Evolutionary conservation across 2,888 invertebrate genomes (phyloP).

Genomic region (Nemotelus pantherinus): DNA sequence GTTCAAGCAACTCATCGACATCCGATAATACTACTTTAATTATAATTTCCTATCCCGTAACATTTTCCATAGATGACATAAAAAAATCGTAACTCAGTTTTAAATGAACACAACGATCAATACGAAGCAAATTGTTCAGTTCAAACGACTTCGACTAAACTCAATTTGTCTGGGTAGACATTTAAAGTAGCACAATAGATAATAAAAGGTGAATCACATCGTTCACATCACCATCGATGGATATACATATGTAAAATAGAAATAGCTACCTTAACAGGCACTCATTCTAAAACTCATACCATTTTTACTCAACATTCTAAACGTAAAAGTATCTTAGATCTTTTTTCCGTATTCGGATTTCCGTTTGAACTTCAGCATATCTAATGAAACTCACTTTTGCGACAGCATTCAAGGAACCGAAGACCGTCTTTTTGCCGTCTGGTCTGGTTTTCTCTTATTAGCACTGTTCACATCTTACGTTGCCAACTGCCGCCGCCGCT

Average conservation of each 20-base stretch:
- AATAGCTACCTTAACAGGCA: no score
- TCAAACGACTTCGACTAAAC: constrained; percentile 31
- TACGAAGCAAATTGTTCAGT: neutral
- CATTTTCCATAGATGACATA: neutral
- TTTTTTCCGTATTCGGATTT: neutral
- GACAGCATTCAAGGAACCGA: neutral
- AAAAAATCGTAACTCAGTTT: constrained; percentile 20
- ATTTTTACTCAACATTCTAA: no score
- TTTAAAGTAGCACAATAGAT: no score
- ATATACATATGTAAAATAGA: no score
- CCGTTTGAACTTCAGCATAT: no score
- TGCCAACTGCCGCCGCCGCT: neutral
- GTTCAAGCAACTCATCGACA: no score
- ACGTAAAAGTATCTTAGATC: no score
- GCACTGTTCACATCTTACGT: constrained; percentile 5
- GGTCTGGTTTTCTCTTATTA: neutral
- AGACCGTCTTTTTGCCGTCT: neutral
- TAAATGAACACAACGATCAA: neutral
- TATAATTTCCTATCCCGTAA: no score
- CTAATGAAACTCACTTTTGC: constrained; percentile 14
- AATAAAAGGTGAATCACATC: no score
- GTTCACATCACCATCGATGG: no score
- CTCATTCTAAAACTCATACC: no score
- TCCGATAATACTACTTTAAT: no score
- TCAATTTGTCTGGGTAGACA: constrained; percentile 15